Base-by-base conservation (phyloP, 2,797 vertebrate genomes). In the Pipistrellus kuhlii region DNA sequence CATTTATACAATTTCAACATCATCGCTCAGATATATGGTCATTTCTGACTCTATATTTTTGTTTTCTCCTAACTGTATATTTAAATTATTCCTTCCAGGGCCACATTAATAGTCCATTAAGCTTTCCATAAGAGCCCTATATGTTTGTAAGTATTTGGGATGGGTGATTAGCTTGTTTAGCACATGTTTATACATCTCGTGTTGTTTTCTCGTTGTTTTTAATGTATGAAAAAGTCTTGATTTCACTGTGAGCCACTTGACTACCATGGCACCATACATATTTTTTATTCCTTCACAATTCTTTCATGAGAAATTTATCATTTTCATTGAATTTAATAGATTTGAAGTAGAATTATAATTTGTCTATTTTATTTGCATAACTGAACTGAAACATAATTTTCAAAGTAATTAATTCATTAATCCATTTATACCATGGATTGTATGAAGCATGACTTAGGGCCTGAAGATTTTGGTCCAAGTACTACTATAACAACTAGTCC, bases 201-300 rank as follows among this genome's bases (percentile, higher is more conserved):
- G 35, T 83, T 46, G n/a, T 68, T 46, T 59, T 82, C 7, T 51
- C 53, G 35, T 76, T 86, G 35, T 44, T 69, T 72, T 77, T 72
- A 38, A 38, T 83, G 7, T 64, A 53, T 78, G 38, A 53, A 93
- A 72, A 93, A 64, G 44, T 90, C 27, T 93, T 85, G 6, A 80
- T 72, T 90, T 94, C 64, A 41, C 41, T 71, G 6, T 72, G 68
- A 78, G 23, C 44, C 38, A 71, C 80, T 66, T 85, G 35, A 85
- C 30, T 53, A 46, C 44, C 7, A 71, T 72, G 30, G 30, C 20
- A 21, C 23, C 10, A 68, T 64, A 66, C 30, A 27, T 72, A n/a
- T 71, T 62, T 92, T 75, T 21, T 1, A 57, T 57, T 88, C 25
- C 48, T 76, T 72, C 48, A 73, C 27, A 94, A 17, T 78, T 78